Evolutionary conservation across 2,888 invertebrate species (phyloP).

Genomic region (Oscheius onirici): DNA sequence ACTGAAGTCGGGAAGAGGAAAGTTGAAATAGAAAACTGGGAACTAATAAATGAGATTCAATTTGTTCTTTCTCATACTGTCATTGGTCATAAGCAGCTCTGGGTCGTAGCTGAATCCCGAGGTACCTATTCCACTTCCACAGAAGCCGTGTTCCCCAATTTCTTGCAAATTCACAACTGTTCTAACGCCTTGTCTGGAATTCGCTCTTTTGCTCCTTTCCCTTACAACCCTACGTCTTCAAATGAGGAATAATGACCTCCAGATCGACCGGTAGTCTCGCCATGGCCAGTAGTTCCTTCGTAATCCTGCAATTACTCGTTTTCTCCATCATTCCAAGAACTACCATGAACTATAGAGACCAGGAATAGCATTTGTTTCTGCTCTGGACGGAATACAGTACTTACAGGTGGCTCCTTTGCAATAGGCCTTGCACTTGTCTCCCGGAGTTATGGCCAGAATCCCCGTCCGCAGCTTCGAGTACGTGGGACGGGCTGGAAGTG

Average conservation of each 20-base stretch:
- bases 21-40: constrained; percentile 88
- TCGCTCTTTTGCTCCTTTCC: too few species aligned
- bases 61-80: constrained; percentile 76
- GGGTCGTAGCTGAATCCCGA: constrained; percentile 89
- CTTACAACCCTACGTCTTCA: constrained; percentile 78
- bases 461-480: constrained; percentile 53
- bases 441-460: constrained; percentile 51
- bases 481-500: constrained; percentile 49
- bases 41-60: neutral
- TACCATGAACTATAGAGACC: constrained; percentile 88
- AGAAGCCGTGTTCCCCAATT: constrained; percentile 86
- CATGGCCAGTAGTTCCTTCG: constrained; percentile 88
- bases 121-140: constrained; percentile 80
- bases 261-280: constrained; percentile 85
- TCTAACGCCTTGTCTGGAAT: constrained; percentile 80
- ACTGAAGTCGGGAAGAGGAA: constrained; percentile 85
- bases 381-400: constrained; percentile 77
- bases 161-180: constrained; percentile 87
- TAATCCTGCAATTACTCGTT: constrained; percentile 78
- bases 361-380: constrained; percentile 78
- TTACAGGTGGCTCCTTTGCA: constrained; percentile 86
- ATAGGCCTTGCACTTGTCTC: constrained; percentile 76
- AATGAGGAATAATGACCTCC: constrained; percentile 82
- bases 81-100: constrained; percentile 84
- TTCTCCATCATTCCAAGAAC: constrained; percentile 60